These are phyloP conservation scores for Drosophila repletoides DNA, from an alignment of 1,140 invertebrate species.

Conservation along the genomic window DNA sequence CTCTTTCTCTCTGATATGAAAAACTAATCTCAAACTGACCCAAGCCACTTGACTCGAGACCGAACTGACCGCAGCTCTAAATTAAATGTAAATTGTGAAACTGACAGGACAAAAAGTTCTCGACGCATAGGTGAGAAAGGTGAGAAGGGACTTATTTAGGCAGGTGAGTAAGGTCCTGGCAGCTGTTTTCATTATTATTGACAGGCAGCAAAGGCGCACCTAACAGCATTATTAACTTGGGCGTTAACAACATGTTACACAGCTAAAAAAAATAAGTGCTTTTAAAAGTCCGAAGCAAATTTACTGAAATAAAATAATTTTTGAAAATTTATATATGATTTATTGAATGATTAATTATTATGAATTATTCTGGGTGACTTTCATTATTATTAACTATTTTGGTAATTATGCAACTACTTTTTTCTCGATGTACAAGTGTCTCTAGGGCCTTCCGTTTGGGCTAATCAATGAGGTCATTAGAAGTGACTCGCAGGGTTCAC, in stretches of 20 bases:
- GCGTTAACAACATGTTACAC: conserved; percentile 66
- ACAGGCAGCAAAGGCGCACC: conserved; percentile 56
- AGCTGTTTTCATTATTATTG: conserved; percentile 78
- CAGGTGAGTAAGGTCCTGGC: conserved; percentile 38
- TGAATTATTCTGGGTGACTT: too few relatives aligned
- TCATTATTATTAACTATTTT: too few relatives aligned
- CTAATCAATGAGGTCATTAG: conserved; percentile 77
- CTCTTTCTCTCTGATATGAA: conserved; percentile 24
- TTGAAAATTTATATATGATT: too few relatives aligned
- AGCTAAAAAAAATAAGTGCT: too few relatives aligned
- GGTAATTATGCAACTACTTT: too few relatives aligned
- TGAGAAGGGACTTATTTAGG: neutral
- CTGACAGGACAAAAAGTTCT: conserved; percentile 57
- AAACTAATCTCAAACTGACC: conserved; percentile 77
- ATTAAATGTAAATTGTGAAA: conserved; percentile 64
- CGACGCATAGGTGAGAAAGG: conserved; percentile 28
- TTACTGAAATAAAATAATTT: too few relatives aligned
- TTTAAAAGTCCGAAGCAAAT: too few relatives aligned
- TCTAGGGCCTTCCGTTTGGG: conserved; percentile 28
- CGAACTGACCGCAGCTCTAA: conserved; percentile 66
- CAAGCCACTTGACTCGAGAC: conserved; percentile 60
- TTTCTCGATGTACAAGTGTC: conserved; percentile 55
- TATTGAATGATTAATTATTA: too few relatives aligned
- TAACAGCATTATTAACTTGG: conserved; percentile 71
- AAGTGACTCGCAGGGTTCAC: conserved; percentile 21